A percentile compares a stretch with the other conserved stretches of the same genome.
These are phyloP conservation scores for Linurgus olivaceus DNA, from an alignment of 2,797 vertebrate species.

Conservation along the genomic window DNA sequence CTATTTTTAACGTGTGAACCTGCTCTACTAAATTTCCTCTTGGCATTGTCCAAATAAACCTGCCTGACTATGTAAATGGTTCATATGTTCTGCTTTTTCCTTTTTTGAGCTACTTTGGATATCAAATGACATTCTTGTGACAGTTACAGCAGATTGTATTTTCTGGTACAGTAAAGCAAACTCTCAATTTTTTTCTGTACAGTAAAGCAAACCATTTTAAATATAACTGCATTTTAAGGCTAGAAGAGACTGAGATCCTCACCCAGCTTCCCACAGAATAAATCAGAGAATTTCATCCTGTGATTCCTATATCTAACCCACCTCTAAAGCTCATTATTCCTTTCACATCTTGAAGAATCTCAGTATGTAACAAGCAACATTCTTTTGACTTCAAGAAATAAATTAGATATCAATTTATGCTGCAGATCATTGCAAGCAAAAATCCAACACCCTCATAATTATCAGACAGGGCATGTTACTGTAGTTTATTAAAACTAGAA, in stretches of 20 bases:
- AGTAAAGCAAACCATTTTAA: neutral
- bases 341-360: neutral
- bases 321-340: neutral
- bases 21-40: neutral
- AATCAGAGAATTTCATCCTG: neutral
- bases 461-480: neutral
- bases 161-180: neutral
- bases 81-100: neutral
- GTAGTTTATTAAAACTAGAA: neutral
- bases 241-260: neutral
- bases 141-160: conserved; percentile 32
- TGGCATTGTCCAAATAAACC: neutral
- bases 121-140: neutral
- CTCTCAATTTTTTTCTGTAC: neutral
- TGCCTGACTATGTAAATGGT: neutral
- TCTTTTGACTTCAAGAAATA: neutral
- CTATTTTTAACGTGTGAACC: conserved; percentile 35
- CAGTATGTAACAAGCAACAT: neutral
- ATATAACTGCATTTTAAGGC: neutral
- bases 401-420: neutral
- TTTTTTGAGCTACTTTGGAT: neutral
- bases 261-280: neutral
- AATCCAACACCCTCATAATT: neutral
- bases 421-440: neutral
- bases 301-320: neutral